Evolutionary conservation across 1,140 invertebrate species (phyloP), one percentile per base, ranked within the genome.

Genomic region (Heliconius melpomene): DNA sequence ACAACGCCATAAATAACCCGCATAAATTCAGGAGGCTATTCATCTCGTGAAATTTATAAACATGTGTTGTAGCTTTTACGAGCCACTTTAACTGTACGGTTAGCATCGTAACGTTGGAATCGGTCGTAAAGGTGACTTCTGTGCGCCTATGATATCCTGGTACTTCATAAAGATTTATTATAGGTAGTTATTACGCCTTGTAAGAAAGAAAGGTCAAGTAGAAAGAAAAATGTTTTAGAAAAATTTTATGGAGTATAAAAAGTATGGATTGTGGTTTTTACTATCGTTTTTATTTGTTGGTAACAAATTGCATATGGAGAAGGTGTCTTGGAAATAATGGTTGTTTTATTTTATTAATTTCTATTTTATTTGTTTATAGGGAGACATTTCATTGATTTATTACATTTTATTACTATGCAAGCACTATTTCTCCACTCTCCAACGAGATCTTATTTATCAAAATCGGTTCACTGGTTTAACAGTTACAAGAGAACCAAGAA

Each of bases 41-140:
- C 82, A 84, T 84, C 81, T 81, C 79, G 70, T 81, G 77, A 83
- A 83, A 83, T 84, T 77, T 83, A 83, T 83, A 85, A 83, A 78
- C 80, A 83, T 78, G 78, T 83, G 81, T 84, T 83, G 83, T 81
- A 79, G 75, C 52, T 84, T 84, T 84, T 84, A 84, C 75, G 81
- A 81, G n/a, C 74, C 54, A 77, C 79, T 74, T 80, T 72, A 80
- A 78, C 79, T 75, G 74, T 77, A 78, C 78, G 75, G 77, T 81
- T 84, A 79, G 78, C 66, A 54, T 82, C 83, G 79, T 84, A 81
- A 84, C 83, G 73, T 79, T 72, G 78, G 60, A 81, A 84, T 72
- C 72, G 77, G 23, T 80, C 77, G 83, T 82, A 83, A 84, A 84
- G 81, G 81, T 84, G 77, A 82, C 80, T 82, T 78, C 71, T 80